Conservation (phyloP, 37 sponge, comb jelly and placozoan genomes). For the Crambe crambe region DNA sequence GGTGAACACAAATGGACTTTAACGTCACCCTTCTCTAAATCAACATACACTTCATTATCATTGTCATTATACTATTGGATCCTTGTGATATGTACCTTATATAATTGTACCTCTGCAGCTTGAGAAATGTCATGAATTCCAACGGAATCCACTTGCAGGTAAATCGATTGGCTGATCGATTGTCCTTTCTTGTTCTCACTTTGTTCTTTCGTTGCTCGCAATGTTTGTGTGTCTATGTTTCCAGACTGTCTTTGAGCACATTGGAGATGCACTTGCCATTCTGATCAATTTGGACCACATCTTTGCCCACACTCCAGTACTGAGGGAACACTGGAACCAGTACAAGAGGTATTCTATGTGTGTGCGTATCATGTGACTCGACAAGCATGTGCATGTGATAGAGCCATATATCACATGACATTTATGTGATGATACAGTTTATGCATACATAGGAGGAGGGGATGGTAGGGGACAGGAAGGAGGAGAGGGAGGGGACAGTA, state of each 20-base stretch:
- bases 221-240: slow-evolving; percentile 22
- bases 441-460: not conserved
- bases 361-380: too few relatives aligned
- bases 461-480: too few relatives aligned
- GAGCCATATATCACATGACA: too few relatives aligned
- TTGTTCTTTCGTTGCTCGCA: too few relatives aligned
- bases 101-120: not conserved
- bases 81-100: not conserved
- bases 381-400: too few relatives aligned
- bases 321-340: slow-evolving; percentile 90
- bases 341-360: slow-evolving; percentile 77
- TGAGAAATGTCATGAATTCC: slow-evolving; percentile 39
- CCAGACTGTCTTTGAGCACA: slow-evolving; percentile 86
- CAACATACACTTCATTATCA: too few relatives aligned
- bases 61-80: too few relatives aligned
- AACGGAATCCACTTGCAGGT: slow-evolving; percentile 65
- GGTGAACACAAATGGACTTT: too few relatives aligned
- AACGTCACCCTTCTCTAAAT: too few relatives aligned
- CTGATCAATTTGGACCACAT: slow-evolving; percentile 91
- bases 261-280: slow-evolving; percentile 82
- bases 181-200: not conserved
- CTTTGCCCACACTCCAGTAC: slow-evolving; percentile 41
- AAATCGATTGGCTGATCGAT: not conserved
- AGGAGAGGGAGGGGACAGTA: too few relatives aligned
- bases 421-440: not conserved